These are phyloP conservation scores for Vulpes lagopus DNA, from an alignment of 2,113 vertebrate species.

Conservation along the genomic window DNA sequence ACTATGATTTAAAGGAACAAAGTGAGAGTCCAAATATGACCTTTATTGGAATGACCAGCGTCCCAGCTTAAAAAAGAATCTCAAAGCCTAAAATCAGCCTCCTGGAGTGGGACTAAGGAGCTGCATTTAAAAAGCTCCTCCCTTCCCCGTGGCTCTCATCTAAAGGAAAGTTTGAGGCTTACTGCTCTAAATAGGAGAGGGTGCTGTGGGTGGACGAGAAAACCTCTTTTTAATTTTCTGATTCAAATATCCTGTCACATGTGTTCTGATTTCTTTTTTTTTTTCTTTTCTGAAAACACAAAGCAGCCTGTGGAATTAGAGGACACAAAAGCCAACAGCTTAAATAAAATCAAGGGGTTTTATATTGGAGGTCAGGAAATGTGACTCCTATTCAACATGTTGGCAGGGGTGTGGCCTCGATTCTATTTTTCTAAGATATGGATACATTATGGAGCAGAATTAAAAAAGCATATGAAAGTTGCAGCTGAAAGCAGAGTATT, in stretches of 20 bases:
- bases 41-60: background rate
- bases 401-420: background rate
- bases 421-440: slow-evolving; percentile 22
- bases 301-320: slow-evolving; percentile 35
- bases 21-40: slow-evolving; percentile 36
- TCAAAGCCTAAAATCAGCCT: slow-evolving; percentile 36
- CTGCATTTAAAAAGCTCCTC: background rate
- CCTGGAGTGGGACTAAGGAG: background rate
- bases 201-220: background rate
- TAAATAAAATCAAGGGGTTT: slow-evolving; percentile 10
- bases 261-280: background rate
- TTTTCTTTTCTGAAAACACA: slow-evolving; percentile 40
- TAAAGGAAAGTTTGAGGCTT: background rate
- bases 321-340: slow-evolving; percentile 18
- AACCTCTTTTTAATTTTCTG: background rate
- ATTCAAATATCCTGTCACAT: background rate
- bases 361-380: background rate
- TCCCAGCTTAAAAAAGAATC: slow-evolving; percentile 24
- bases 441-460: background rate
- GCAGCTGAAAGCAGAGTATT: background rate
- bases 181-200: background rate
- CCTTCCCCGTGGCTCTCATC: background rate
- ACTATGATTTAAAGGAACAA: slow-evolving; percentile 52
- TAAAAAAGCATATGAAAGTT: background rate
- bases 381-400: background rate